These are phyloP conservation scores for Hirundo rustica DNA, from an alignment of 2,797 vertebrate species.

Conservation along the genomic window DNA sequence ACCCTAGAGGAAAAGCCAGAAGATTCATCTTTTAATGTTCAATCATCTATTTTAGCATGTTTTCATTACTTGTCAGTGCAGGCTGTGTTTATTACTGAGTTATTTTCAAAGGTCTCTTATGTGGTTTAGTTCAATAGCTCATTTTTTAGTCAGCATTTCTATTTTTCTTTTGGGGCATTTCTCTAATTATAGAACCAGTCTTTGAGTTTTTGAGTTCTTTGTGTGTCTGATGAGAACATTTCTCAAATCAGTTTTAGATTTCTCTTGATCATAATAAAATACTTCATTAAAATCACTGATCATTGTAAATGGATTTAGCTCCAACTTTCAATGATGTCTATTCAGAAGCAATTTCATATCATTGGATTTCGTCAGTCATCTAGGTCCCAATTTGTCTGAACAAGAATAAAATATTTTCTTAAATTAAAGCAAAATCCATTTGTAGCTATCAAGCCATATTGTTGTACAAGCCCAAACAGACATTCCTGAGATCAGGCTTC, in stretches of 20 bases:
- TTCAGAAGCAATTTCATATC: slow-evolving; percentile 38
- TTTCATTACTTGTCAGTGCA: slow-evolving; percentile 1
- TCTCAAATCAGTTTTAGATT: slow-evolving; percentile 30
- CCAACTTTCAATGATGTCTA: slow-evolving; percentile 10
- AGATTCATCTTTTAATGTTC: slow-evolving; percentile 36
- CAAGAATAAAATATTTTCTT: slow-evolving; percentile 7
- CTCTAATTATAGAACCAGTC: slow-evolving; percentile 35
- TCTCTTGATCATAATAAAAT: slow-evolving; percentile 33
- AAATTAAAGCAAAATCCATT: not conserved
- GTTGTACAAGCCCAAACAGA: not conserved
- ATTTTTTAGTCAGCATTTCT: not conserved
- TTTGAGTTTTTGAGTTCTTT: slow-evolving; percentile 37
- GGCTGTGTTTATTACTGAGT: slow-evolving; percentile 28
- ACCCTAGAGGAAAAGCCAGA: not conserved
- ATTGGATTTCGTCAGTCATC: not conserved
- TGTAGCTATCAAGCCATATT: not conserved
- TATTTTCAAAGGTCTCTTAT: slow-evolving; percentile 13
- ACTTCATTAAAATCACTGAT: slow-evolving; percentile 31
- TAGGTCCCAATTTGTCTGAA: not conserved
- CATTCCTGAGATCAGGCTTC: not conserved
- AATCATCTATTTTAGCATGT: slow-evolving; percentile 31
- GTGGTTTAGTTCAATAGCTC: not conserved
- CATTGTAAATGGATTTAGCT: slow-evolving; percentile 20
- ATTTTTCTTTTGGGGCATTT: not conserved
- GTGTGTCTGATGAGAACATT: not conserved